Base-by-base conservation (phyloP, 2,888 invertebrate species). In the Stenodera caucasica region DNA sequence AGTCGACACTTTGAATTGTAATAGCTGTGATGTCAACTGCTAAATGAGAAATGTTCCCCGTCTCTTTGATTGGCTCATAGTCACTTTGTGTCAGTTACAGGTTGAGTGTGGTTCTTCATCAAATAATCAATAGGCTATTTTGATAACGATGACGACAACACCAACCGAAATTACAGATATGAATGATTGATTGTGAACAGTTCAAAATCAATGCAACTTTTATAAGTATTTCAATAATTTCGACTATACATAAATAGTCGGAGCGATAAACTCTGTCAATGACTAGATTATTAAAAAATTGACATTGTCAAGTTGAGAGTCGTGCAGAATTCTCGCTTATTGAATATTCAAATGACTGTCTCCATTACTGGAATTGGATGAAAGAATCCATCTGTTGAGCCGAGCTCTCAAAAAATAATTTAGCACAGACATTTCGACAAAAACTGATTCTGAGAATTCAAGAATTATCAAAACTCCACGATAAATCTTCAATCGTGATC, bases 41-140 rank as follows among this genome's bases (percentile, higher is more conserved):
- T 63, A 66, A 68, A 68, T 67, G 68, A 67, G 68, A 65, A 68
- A 68, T 67, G 67, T 67, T 67, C 60, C 3, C 45, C 12, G 1
- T 45, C 4, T 50, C 55, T 32, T 53, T 49, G 60, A 62, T 64
- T 60, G 55, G 60, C n/a, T 2, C 8, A 53, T 35, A 59, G 57
- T 53, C 62, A 61, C 60, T 64, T 62, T 62, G 64, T 65, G 64
- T 65, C 60, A 61, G 57, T 65, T 65, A 64, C 64, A 65, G 61
- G 60, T 65, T 62, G 52, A 60, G 60, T 65, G 60, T 57, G 61
- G 54, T 65, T 62, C 55, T 61, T 62, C 58, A 62, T 61, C 55
- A 62, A 58, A 65, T 65, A 65, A 65, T 65, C 64, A 59, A 65
- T 65, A 55, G 14, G 51, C 14, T 3, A 58, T 35, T 51, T 50